These are phyloP conservation scores for Notiomystis cincta DNA, from an alignment of 2,113 vertebrate species.

Conservation along the genomic window DNA sequence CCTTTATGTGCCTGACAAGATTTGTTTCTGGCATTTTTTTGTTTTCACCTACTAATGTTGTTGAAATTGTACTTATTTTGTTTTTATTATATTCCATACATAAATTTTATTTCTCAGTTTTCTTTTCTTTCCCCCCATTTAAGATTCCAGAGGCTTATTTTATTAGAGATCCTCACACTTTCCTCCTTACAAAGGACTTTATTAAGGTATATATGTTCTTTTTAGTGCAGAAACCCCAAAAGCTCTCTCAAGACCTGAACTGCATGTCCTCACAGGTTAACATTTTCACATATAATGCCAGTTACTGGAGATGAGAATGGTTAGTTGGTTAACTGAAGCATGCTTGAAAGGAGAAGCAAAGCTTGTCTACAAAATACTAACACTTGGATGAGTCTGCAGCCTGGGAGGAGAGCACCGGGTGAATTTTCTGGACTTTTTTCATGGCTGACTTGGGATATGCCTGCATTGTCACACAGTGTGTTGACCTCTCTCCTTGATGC, in stretches of 20 bases:
- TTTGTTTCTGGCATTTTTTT: neutral
- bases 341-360: constrained; percentile 90
- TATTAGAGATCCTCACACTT: constrained; percentile 79
- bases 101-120: constrained; percentile 46
- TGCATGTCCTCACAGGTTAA: constrained; percentile 87
- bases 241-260: constrained; percentile 67
- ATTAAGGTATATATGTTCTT: constrained; percentile 71
- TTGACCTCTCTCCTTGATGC: constrained; percentile 90
- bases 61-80: neutral
- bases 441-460: constrained; percentile 90
- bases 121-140: constrained; percentile 33
- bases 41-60: neutral
- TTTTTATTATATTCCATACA: neutral
- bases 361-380: constrained; percentile 95
- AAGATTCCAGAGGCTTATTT: constrained; percentile 82
- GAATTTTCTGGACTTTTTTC: constrained; percentile 83
- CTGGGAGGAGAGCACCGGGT: constrained; percentile 78
- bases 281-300: constrained; percentile 75
- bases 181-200: constrained; percentile 78
- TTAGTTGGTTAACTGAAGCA: constrained; percentile 90
- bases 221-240: neutral
- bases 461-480: constrained; percentile 88
- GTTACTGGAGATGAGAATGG: constrained; percentile 79
- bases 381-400: constrained; percentile 91
- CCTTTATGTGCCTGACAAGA: neutral